Percentiles rank a stretch among this genome's conserved stretches.
Conservation (phyloP, 2,888 invertebrate species). For the Hyposoter didymator region DNA sequence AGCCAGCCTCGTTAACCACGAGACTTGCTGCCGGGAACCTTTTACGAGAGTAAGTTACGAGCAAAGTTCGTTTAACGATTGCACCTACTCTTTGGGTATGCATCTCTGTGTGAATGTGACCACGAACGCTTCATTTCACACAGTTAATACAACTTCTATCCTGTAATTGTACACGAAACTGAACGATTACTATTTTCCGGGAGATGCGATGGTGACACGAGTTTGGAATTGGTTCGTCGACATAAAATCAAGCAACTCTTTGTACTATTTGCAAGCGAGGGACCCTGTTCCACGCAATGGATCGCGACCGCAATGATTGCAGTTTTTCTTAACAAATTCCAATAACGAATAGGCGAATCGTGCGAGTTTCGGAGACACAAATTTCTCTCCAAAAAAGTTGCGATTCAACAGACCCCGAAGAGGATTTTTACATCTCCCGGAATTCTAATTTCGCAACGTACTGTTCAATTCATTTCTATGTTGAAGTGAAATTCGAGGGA, state of each 20-base stretch:
- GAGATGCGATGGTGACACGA: not conserved
- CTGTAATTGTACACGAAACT: constrained; percentile 24
- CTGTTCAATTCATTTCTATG: not conserved
- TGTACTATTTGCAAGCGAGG: not conserved
- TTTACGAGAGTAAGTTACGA: constrained; percentile 73
- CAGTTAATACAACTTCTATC: constrained; percentile 29
- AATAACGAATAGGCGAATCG: not conserved
- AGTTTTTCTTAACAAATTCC: not conserved
- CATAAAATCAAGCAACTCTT: not conserved
- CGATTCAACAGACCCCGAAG: not conserved
- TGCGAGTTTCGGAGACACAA: not conserved
- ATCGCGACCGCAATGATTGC: not conserved
- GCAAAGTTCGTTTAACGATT: constrained; percentile 72
- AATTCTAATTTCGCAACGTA: not conserved
- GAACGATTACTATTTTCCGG: not conserved
- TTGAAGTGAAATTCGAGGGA: not conserved
- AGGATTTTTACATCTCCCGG: not conserved
- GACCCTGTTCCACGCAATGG: not conserved
- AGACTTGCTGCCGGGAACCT: constrained; percentile 66
- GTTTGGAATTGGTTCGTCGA: not conserved
- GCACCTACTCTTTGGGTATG: constrained; percentile 50
- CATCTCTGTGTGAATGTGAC: constrained; percentile 5
- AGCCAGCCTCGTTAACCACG: constrained; percentile 63
- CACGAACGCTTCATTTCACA: constrained; percentile 16
- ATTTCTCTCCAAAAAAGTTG: not conserved